Evolutionary conservation across 2,113 vertebrate species (phyloP).

Genomic region (Cettia cetti): DNA sequence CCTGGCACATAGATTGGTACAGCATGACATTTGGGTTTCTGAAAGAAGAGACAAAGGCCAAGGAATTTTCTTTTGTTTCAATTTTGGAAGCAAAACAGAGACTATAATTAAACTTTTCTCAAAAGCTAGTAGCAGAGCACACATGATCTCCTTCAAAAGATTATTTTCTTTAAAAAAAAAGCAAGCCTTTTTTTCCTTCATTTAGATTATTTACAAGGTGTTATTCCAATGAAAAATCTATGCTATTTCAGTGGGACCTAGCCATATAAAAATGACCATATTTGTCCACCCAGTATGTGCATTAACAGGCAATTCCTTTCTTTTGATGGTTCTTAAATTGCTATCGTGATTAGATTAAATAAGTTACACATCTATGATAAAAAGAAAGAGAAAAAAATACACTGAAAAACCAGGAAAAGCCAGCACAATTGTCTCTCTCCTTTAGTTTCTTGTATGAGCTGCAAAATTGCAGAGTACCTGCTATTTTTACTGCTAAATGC

Average conservation of each 20-base stretch:
- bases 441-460: not conserved
- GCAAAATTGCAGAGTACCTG: not conserved
- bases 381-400: not conserved
- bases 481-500: not conserved
- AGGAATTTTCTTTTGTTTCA: not conserved
- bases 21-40: not conserved
- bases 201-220: not conserved
- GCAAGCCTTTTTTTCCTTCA: rapidly evolving
- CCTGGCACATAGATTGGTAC: not conserved
- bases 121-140: not conserved
- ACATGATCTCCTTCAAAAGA: not conserved
- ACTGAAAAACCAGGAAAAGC: not conserved
- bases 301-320: not conserved
- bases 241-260: not conserved
- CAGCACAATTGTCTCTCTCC: not conserved
- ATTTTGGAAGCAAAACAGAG: not conserved
- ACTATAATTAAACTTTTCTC: not conserved
- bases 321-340: not conserved
- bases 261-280: not conserved
- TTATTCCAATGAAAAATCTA: not conserved
- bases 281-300: not conserved
- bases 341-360: not conserved
- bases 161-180: not conserved
- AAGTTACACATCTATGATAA: not conserved
- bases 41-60: not conserved